Evolutionary conservation across 2,113 vertebrate species (phyloP).

Genomic region (Alouatta palliata): DNA sequence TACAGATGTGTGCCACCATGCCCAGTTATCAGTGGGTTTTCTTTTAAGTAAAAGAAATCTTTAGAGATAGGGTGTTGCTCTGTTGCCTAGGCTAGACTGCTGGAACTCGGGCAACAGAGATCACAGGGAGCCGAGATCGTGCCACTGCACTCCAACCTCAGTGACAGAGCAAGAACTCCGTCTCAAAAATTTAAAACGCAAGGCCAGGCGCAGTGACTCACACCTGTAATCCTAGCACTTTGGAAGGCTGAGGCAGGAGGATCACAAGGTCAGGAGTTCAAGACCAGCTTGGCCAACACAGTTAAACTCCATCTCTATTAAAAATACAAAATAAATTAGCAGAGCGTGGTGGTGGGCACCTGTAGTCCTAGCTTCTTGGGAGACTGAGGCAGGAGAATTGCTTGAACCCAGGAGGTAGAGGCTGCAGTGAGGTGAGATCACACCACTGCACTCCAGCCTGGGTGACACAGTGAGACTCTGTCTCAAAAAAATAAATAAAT

Average conservation of each 20-base stretch:
- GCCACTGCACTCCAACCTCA: neutral
- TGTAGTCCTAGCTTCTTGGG: too few species aligned
- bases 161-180: neutral
- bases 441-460: neutral
- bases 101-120: neutral
- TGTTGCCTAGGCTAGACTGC: too few species aligned
- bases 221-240: neutral
- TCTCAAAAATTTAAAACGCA: neutral
- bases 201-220: neutral
- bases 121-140: neutral
- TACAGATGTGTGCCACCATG: too few species aligned
- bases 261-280: too few species aligned
- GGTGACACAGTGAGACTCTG: neutral
- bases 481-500: neutral
- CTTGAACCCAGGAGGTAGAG: neutral
- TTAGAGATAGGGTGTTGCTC: too few species aligned
- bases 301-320: too few species aligned
- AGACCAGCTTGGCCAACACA: too few species aligned
- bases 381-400: neutral
- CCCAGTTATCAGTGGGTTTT: too few species aligned
- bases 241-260: neutral
- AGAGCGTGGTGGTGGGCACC: too few species aligned
- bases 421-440: neutral
- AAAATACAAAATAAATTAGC: too few species aligned
- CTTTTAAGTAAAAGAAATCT: too few species aligned